Base-by-base conservation (phyloP, 2,797 vertebrate genomes). In the Phataginus tetradactyla region DNA sequence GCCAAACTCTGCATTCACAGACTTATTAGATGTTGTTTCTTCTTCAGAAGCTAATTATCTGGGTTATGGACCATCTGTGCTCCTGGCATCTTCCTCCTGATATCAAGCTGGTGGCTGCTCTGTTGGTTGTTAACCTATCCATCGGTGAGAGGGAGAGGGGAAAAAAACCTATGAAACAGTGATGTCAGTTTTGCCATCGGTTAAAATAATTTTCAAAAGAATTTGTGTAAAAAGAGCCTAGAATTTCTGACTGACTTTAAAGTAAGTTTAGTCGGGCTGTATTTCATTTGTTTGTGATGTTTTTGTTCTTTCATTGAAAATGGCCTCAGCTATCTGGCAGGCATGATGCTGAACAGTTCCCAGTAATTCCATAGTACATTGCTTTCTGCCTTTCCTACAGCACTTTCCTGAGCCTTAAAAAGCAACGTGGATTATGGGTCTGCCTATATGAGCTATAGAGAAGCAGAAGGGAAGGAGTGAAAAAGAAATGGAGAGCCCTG, bases 21-120 rank as follows among this genome's bases (percentile, higher is more conserved):
- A 83, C 53, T 71, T 93, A 87, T 37, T 92, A 87, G 80, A 94
- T 91, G 61, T 80, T 83, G 63, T 91, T 97, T 81, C 78, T 72
- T 95, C 90, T 94, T 90, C 45, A 90, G 83, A 93, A 92, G 83
- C 64, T 96, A 89, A 94, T 93, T 94, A 83, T 96, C 91, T 90
- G 90, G 55, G 51, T 39, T 87, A 71, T 87, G 91, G 90, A 90
- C 96, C 94, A 90, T 92, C 95, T 98, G 90, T 77, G 87, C 68
- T 96, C 66, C 93, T 94, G 90, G 96, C 87, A 34, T 84, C 71
- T 87, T 94, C 68, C 61, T 71, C 72, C 66, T 74, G 32, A 87
- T 37, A 72, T 95, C 91, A 93, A 66, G 61, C 86, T 71, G 81
- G 78, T 83, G 78, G 59, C 75, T 94, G 61, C 23, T 96, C 75